Conservation (phyloP, 2,797 vertebrate species). For the Onychomys leucogaster region DNA sequence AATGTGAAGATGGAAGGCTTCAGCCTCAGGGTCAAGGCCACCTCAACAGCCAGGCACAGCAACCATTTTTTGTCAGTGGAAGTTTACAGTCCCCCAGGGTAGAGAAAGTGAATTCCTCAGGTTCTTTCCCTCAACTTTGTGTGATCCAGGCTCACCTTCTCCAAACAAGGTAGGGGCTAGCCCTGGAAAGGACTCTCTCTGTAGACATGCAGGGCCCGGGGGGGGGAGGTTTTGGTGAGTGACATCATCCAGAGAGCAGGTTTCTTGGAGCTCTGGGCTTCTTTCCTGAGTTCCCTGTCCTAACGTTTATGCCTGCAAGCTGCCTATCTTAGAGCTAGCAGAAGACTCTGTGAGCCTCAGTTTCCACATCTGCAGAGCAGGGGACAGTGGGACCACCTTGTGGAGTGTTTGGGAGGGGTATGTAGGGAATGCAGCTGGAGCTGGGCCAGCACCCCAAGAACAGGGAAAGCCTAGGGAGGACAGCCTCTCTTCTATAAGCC, state of each 20-base stretch:
- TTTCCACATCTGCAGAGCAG: conserved; percentile 6
- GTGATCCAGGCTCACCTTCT: not conserved
- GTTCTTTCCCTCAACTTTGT: not conserved
- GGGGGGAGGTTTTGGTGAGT: not conserved
- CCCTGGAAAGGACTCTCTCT: not conserved
- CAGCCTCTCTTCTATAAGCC: not conserved
- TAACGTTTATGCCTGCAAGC: not conserved
- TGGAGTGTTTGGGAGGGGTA: not conserved
- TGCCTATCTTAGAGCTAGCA: not conserved
- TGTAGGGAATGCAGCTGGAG: not conserved
- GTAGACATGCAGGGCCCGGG: not conserved
- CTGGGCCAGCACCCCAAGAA: not conserved
- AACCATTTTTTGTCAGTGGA: conserved; percentile 45
- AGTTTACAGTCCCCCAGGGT: not conserved
- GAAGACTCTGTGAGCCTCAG: not conserved
- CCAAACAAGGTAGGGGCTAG: not conserved
- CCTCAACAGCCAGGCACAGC: not conserved
- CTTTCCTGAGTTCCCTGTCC: no score
- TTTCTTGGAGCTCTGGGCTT: not conserved
- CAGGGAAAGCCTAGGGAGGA: not conserved
- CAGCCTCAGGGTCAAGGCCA: rapidly evolving
- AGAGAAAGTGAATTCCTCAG: not conserved
- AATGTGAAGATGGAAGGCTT: not conserved
- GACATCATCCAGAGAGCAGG: conserved; percentile 23
- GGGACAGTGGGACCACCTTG: not conserved